These are phyloP conservation scores for Brachionus paranguensis DNA, from an alignment of 1,140 invertebrate species.

Conservation along the genomic window DNA sequence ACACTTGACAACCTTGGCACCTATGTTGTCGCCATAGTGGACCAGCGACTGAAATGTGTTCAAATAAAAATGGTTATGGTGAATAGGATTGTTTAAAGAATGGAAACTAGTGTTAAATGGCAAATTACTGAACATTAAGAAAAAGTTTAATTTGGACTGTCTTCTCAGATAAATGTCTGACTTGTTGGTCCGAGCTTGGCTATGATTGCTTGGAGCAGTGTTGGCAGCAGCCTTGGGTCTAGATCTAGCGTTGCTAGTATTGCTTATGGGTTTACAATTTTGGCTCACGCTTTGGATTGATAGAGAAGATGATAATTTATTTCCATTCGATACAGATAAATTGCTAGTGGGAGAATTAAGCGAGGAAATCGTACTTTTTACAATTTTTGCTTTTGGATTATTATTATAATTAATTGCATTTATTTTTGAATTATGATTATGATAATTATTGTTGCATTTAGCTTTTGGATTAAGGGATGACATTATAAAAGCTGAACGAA, in stretches of 20 bases:
- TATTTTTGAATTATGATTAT: constrained; percentile 18
- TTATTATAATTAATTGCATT: constrained; percentile 18
- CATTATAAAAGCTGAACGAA: neutral
- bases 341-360: neutral
- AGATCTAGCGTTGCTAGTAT: neutral
- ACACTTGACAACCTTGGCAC: constrained; percentile 36
- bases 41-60: constrained; percentile 39
- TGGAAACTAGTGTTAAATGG: neutral
- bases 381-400: constrained; percentile 23
- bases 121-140: constrained; percentile 21
- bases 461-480: neutral
- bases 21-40: constrained; percentile 35
- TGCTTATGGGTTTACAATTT: neutral
- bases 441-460: constrained; percentile 2
- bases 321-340: constrained; percentile 17
- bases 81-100: neutral
- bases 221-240: neutral
- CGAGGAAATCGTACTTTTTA: constrained; percentile 13
- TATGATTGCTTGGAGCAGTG: neutral
- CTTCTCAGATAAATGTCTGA: neutral
- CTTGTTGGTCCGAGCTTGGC: neutral
- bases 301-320: constrained; percentile 24
- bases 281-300: neutral
- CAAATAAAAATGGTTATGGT: neutral
- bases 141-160: constrained; percentile 19